Conservation (phyloP, 2,797 vertebrate genomes). For the Spinibarbus caldwelli region DNA sequence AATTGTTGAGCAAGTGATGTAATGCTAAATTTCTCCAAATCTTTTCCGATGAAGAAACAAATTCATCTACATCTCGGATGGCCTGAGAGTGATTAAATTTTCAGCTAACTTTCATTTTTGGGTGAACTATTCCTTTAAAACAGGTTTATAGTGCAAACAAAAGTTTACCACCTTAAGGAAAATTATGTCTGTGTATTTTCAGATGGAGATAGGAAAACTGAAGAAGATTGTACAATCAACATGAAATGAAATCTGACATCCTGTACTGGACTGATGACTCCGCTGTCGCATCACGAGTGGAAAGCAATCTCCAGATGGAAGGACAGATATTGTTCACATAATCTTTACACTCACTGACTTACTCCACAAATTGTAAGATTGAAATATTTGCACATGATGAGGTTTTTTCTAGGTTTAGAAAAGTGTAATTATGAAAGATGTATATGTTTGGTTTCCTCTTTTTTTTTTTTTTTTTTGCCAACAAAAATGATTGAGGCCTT, state of each 20-base stretch:
- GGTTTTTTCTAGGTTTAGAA: constrained; percentile 67
- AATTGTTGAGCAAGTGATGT: too few species aligned
- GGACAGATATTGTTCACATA: constrained; percentile 38
- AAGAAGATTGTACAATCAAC: constrained; percentile 85
- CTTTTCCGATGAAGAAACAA: too few species aligned
- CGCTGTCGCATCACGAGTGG: constrained; percentile 30
- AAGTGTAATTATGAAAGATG: constrained; percentile 76
- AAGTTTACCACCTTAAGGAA: neutral
- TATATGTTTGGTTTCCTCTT: constrained; percentile 76
- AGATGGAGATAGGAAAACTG: constrained; percentile 93
- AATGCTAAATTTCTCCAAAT: too few species aligned
- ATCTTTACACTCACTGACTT: constrained; percentile 69
- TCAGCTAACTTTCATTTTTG: too few species aligned
- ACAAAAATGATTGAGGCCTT: constrained; percentile 91
- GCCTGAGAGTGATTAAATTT: too few species aligned
- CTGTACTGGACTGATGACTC: neutral
- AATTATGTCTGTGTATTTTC: constrained; percentile 51
- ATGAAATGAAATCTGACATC: constrained; percentile 80
- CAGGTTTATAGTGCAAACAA: neutral
- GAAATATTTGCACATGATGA: constrained; percentile 80
- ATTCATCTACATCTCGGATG: too few species aligned
- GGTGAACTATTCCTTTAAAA: too few species aligned
- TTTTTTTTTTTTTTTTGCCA: constrained; percentile 79
- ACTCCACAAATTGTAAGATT: constrained; percentile 77
- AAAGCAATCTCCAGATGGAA: constrained; percentile 2